Evolutionary conservation across 1,140 invertebrate species (phyloP).

Genomic region (Brachionus angularis): DNA sequence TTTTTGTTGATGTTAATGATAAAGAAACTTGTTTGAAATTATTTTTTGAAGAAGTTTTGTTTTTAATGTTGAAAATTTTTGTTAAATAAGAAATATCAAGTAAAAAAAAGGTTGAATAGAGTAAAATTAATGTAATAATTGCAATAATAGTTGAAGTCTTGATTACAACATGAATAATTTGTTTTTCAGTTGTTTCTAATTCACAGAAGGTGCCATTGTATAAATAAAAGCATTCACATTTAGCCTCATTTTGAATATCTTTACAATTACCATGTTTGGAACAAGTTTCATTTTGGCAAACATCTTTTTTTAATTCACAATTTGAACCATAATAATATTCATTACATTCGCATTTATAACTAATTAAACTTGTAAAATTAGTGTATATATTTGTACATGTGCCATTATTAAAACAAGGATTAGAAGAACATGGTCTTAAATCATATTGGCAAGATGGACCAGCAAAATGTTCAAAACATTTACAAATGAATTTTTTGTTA

Average conservation of each 20-base stretch:
- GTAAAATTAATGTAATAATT: background rate
- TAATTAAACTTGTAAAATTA: conserved; percentile 63
- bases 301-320: background rate
- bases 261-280: background rate
- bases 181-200: background rate
- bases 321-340: too few species aligned
- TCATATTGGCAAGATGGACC: background rate
- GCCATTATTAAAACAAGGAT: background rate
- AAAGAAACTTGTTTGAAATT: too few species aligned
- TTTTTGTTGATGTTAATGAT: too few species aligned
- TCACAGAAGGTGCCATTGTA: background rate
- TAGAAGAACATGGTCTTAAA: background rate
- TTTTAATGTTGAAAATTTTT: too few species aligned
- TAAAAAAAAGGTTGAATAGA: too few species aligned
- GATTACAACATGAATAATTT: background rate
- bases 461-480: background rate
- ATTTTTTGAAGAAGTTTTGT: too few species aligned
- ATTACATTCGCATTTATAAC: too few species aligned
- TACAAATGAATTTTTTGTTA: background rate
- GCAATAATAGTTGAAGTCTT: background rate
- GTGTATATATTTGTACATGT: background rate
- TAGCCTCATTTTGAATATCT: background rate
- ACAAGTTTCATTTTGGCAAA: background rate
- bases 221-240: background rate
- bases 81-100: too few species aligned